phyloP scores from a whole-genome alignment of 2,797 vertebrate species.

The Melanogrammus aeglefinus region DNA sequence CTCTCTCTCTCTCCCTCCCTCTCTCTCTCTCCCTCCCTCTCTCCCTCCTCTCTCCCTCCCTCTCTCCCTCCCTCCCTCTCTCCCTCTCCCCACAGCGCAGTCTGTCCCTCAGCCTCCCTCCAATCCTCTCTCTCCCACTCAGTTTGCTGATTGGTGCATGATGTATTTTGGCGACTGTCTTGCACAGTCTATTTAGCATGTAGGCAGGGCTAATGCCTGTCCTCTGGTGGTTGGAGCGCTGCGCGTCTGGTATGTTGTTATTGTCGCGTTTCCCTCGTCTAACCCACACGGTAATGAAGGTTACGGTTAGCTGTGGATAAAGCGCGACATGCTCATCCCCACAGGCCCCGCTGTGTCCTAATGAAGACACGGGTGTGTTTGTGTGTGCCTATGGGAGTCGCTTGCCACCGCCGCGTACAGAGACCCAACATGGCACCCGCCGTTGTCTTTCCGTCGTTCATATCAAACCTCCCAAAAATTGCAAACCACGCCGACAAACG shows the following conservation, averaged over 20 bases:
- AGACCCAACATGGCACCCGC: background rate
- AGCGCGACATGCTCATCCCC: background rate
- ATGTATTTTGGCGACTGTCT: constrained; percentile 66
- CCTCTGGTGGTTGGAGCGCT: constrained; percentile 52
- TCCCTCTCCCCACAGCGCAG: background rate
- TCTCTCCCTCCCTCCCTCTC: too few species aligned
- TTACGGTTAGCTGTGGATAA: constrained; percentile 30
- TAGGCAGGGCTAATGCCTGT: constrained; percentile 62
- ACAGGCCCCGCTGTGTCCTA: constrained; percentile 7
- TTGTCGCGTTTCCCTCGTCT: background rate
- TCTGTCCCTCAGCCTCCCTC: constrained; percentile 43
- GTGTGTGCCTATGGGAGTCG: constrained; percentile 1
- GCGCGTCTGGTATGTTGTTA: constrained; percentile 43
- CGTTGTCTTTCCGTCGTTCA: background rate
- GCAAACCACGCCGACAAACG: too few species aligned
- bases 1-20: constrained; percentile 11
- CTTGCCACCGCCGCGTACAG: too few species aligned
- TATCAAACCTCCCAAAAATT: too few species aligned
- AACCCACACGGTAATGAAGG: constrained; percentile 36
- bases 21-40: background rate
- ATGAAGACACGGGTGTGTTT: constrained; percentile 4
- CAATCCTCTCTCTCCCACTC: constrained; percentile 56
- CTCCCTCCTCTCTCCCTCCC: too few species aligned
- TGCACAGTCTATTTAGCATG: constrained; percentile 63
- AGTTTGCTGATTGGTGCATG: constrained; percentile 65